phyloP scores from a whole-genome alignment of 92 coral and sea anemone species.

The Umimayanthus chanpuru region DNA sequence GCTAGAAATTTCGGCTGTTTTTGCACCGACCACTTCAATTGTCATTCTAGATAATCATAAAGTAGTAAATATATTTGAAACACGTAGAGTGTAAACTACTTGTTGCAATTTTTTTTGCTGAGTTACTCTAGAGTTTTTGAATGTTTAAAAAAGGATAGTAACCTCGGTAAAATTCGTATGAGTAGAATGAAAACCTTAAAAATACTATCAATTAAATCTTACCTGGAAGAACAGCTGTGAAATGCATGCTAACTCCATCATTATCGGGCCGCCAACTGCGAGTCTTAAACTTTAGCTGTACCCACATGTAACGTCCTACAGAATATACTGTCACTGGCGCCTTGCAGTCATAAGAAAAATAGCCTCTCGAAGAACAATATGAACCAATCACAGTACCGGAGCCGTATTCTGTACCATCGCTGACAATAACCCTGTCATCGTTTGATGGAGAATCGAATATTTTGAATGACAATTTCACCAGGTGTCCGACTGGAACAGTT shows the following conservation, averaged over 20 bases:
- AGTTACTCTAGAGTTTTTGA: too few relatives aligned
- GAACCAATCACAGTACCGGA: conserved; percentile 24
- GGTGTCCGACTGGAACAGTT: conserved; percentile 14
- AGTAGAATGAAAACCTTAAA: too few relatives aligned
- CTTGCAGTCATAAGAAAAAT: neutral
- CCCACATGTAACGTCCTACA: conserved; percentile 9
- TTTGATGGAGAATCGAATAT: conserved; percentile 13
- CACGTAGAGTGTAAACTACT: too few relatives aligned
- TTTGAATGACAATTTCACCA: conserved; percentile 32
- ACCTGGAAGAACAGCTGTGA: conserved; percentile 42
- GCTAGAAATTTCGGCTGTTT: too few relatives aligned
- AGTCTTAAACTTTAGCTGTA: neutral
- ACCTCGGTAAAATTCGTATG: too few relatives aligned
- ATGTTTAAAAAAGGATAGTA: too few relatives aligned
- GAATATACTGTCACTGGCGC: conserved; percentile 24
- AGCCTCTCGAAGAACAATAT: neutral
- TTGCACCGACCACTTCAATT: too few relatives aligned
- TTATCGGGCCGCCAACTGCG: neutral
- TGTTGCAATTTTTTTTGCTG: too few relatives aligned
- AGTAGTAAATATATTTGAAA: too few relatives aligned
- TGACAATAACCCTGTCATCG: conserved; percentile 7
- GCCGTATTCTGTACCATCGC: neutral
- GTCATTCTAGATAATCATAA: too few relatives aligned
- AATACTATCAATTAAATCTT: neutral
- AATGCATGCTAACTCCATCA: conserved; percentile 27